Evolutionary conservation across 2,797 vertebrate species (phyloP), one percentile per base, ranked within the genome.

Genomic region (Tiaroga cobitis): DNA sequence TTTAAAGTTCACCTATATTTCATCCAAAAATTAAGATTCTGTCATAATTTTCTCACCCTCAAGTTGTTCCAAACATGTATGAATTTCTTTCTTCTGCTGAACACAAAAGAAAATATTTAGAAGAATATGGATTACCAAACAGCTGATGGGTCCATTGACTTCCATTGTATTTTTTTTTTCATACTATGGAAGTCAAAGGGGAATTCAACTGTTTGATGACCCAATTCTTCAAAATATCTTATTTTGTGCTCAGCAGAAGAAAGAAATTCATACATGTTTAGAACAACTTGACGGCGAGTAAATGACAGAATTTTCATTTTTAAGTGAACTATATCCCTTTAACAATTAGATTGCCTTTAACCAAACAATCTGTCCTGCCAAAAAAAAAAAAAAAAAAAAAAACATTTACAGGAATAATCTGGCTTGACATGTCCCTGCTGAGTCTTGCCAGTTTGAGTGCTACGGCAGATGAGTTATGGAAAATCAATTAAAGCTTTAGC

Each of bases 371-470:
- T 72, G 69, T 46, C 75, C 54, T 29, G 51, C 49, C 68, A 81
- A 69, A 34, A 59, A 75, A 32, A 49, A 32, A 76, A n/a, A 76
- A 41, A 75, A n/a, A n/a, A 43, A 43, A 41, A n/a, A 59, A 61
- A 34, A 63, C 41, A 67, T 72, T 84, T 81, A 87, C 69, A 85
- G 41, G 80, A 85, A 83, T 80, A 16, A 34, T 41, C 54, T 72
- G 73, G 81, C 75, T 18, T 46, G 72, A 61, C 73, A 56, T 78
- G 67, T 63, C 63, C 26, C 15, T 46, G 68, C 34, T 43, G 21
- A 63, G 15, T 37, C 59, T 26, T 75, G 70, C 81, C 72, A 51
- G 59, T 76, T 54, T n/a, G 29, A 75, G 59, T 75, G 70, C 54
- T 67, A 83, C 3, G 43, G 34, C 72, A 83, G 59, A 75, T 67